phyloP scores from a whole-genome alignment of 2,888 invertebrate species.

The Cataglyphis rosenhaueri region DNA sequence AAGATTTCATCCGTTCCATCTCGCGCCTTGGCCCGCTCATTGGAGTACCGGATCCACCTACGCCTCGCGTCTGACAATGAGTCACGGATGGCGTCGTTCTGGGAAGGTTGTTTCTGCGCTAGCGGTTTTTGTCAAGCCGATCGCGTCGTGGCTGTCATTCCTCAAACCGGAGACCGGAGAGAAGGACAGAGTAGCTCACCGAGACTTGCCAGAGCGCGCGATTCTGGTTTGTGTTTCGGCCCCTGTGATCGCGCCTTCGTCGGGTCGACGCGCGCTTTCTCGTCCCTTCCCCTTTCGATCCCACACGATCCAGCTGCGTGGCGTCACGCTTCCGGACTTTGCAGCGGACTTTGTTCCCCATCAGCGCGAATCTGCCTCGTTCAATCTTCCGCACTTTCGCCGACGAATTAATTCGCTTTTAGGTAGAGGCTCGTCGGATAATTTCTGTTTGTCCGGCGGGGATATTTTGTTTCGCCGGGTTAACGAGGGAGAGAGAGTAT shows the following conservation, averaged over 20 bases:
- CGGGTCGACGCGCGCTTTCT: slow-evolving; percentile 39
- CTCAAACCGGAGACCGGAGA: slow-evolving; percentile 21
- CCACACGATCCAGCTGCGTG: slow-evolving; percentile 46
- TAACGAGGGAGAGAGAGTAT: neutral
- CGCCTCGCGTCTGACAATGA: slow-evolving; percentile 39
- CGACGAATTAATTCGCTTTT: slow-evolving; percentile 23
- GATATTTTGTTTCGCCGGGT: neutral
- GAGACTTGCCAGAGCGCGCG: slow-evolving; percentile 38
- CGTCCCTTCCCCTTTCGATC: slow-evolving; percentile 22
- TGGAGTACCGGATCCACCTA: slow-evolving; percentile 38
- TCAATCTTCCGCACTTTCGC: slow-evolving; percentile 18
- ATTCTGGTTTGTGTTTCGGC: slow-evolving; percentile 11
- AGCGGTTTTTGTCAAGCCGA: slow-evolving; percentile 36
- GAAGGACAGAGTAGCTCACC: slow-evolving; percentile 28
- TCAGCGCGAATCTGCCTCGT: slow-evolving; percentile 21
- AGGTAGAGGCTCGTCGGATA: neutral
- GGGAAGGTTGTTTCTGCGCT: slow-evolving; percentile 62
- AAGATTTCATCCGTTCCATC: slow-evolving; percentile 44
- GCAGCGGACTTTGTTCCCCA: slow-evolving; percentile 28
- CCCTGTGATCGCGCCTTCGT: slow-evolving; percentile 25
- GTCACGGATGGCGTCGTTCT: slow-evolving; percentile 61
- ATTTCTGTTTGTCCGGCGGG: neutral
- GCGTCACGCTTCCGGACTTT: slow-evolving; percentile 39
- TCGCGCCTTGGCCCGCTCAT: slow-evolving; percentile 22
- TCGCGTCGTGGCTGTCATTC: slow-evolving; percentile 44